Conservation (phyloP, 2,113 vertebrate genomes). For the Barnardius zonarius region DNA sequence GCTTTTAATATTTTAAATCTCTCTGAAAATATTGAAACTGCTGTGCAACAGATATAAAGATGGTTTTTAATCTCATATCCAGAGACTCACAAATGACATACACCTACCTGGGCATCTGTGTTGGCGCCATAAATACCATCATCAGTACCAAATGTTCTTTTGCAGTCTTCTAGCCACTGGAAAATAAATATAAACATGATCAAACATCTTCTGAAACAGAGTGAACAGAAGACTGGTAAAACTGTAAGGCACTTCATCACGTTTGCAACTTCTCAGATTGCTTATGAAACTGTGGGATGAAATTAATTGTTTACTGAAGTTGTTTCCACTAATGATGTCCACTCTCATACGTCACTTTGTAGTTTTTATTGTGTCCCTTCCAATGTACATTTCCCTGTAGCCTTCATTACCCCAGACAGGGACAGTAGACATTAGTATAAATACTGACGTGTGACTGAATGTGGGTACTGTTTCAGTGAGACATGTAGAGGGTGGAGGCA, state of each 20-base stretch:
- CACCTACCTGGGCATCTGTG: slow-evolving; percentile 87
- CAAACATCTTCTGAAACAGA: neutral
- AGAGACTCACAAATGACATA: neutral
- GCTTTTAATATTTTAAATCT: slow-evolving; percentile 44
- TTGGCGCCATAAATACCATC: slow-evolving; percentile 79
- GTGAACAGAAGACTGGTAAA: neutral
- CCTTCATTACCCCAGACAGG: neutral
- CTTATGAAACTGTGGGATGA: rapidly evolving
- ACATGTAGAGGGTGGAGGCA: neutral
- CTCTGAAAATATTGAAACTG: slow-evolving; percentile 21
- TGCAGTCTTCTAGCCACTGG: slow-evolving; percentile 96
- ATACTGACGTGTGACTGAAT: neutral
- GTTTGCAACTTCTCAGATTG: neutral
- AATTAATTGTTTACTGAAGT: neutral
- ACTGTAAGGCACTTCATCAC: neutral
- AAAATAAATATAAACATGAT: slow-evolving; percentile 36
- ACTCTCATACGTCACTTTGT: neutral
- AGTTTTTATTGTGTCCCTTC: neutral
- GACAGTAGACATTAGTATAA: neutral
- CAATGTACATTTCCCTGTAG: neutral
- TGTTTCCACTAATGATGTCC: neutral
- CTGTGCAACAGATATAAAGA: neutral
- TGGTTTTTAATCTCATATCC: neutral
- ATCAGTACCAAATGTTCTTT: slow-evolving; percentile 91
- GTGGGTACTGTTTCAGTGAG: neutral